These are phyloP conservation scores for Morone chrysops DNA, from an alignment of 2,113 vertebrate genomes.

Conservation along the genomic window DNA sequence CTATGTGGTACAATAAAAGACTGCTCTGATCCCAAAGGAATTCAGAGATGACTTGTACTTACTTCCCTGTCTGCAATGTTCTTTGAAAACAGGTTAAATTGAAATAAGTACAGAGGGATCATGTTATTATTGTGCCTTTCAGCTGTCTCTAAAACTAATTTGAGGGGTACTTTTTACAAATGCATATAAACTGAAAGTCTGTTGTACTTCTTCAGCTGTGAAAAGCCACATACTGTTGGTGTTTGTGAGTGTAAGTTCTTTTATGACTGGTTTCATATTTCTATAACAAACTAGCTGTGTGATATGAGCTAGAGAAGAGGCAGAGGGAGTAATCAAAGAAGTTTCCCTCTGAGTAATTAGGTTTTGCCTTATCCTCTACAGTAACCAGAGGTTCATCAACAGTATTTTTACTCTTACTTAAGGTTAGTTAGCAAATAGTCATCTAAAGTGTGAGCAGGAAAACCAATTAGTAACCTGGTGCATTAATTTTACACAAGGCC, in stretches of 20 bases:
- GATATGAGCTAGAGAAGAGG: background rate
- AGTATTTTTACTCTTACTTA: background rate
- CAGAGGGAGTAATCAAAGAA: background rate
- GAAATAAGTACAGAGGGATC: background rate
- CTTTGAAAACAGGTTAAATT: background rate
- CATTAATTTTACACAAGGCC: too few species aligned
- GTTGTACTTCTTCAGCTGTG: background rate
- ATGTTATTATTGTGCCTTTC: background rate
- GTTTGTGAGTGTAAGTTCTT: background rate
- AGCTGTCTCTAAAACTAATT: background rate
- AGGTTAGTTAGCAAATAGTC: background rate
- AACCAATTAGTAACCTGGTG: background rate
- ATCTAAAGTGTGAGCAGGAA: background rate
- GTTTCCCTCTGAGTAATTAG: background rate
- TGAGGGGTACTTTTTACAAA: background rate
- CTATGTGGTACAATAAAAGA: conserved; percentile 10
- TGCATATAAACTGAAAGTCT: background rate
- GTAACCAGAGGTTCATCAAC: background rate
- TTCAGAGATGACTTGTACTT: background rate
- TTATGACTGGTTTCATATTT: background rate
- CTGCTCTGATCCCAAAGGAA: background rate
- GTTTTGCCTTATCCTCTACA: too few species aligned
- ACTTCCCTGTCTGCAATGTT: background rate
- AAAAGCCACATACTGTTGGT: background rate
- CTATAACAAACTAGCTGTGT: background rate